phyloP scores from a whole-genome alignment of 1,140 invertebrate genomes.

The Drosophila lowei region DNA sequence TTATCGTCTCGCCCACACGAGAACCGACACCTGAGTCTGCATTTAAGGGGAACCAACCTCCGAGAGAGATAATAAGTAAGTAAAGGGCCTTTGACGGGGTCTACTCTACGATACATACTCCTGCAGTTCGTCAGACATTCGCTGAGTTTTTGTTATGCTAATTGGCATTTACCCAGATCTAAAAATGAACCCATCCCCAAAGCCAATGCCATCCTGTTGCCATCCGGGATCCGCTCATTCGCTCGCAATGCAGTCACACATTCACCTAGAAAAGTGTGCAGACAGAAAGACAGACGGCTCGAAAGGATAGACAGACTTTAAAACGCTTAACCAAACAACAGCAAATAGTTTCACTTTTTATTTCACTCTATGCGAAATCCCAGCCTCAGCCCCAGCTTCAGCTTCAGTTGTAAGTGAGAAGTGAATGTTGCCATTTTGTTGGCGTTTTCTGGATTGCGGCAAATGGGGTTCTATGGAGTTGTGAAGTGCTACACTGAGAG shows the following conservation, averaged over 20 bases:
- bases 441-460: constrained; percentile 42
- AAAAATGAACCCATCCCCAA: constrained; percentile 17
- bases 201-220: constrained; percentile 18
- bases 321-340: constrained; percentile 77
- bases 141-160: constrained; percentile 70
- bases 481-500: constrained; percentile 1
- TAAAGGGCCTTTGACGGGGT: constrained; percentile 11
- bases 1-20: constrained; percentile 66
- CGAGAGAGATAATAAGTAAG: constrained; percentile 37
- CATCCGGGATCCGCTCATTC: not conserved
- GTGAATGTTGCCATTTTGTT: constrained; percentile 75
- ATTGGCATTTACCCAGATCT: constrained; percentile 71
- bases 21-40: constrained; percentile 75
- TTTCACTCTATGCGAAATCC: constrained; percentile 46
- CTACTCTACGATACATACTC: too few species aligned
- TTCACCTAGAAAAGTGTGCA: constrained; percentile 36
- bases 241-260: constrained; percentile 13
- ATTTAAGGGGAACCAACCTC: constrained; percentile 41
- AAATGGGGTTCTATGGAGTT: constrained; percentile 35
- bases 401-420: constrained; percentile 56
- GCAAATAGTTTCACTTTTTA: constrained; percentile 76
- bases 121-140: constrained; percentile 20
- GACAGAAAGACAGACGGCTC: not conserved
- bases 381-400: constrained; percentile 44
- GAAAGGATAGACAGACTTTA: constrained; percentile 50